A percentile compares a stretch with the other conserved stretches of the same genome.
These are phyloP conservation scores for Chamaetylas fuelleborni DNA, from an alignment of 2,113 vertebrate genomes.

Conservation along the genomic window DNA sequence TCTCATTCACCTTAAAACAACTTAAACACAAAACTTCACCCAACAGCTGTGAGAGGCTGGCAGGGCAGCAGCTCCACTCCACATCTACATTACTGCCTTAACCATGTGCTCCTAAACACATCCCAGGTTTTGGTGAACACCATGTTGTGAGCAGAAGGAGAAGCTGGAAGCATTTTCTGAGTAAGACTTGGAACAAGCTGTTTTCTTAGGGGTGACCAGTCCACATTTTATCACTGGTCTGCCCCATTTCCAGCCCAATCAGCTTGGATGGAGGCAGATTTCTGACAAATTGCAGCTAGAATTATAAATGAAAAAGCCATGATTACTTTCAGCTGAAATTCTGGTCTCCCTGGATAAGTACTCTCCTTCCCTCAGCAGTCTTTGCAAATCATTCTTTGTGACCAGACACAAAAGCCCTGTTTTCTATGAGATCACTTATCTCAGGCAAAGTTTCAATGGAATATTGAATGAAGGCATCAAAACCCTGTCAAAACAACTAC, in stretches of 20 bases:
- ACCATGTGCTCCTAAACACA: not conserved
- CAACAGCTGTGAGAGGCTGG: not conserved
- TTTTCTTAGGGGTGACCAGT: not conserved
- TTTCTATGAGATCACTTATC: slow-evolving; percentile 13
- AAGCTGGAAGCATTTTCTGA: not conserved
- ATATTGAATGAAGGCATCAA: not conserved
- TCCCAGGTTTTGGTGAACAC: not conserved
- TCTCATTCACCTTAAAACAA: not conserved
- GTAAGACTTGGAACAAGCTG: not conserved
- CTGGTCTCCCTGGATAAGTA: not conserved
- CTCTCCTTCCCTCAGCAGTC: not conserved
- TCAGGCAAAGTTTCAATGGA: not conserved
- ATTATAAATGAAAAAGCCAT: not conserved
- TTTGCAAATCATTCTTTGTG: not conserved
- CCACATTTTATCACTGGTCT: not conserved
- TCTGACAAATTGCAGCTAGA: not conserved
- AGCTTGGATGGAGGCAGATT: not conserved
- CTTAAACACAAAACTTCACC: not conserved
- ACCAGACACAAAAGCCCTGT: slow-evolving; percentile 17
- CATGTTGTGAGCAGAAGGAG: not conserved
- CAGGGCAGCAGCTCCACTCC: not conserved
- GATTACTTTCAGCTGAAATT: slow-evolving; percentile 28
- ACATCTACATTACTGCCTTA: fast-evolving
- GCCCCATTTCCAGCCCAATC: not conserved
- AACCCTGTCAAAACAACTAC: not conserved